Evolutionary conservation across 2,888 invertebrate species (phyloP), one percentile per base, ranked within the genome.

Genomic region (Lissonota sp.): DNA sequence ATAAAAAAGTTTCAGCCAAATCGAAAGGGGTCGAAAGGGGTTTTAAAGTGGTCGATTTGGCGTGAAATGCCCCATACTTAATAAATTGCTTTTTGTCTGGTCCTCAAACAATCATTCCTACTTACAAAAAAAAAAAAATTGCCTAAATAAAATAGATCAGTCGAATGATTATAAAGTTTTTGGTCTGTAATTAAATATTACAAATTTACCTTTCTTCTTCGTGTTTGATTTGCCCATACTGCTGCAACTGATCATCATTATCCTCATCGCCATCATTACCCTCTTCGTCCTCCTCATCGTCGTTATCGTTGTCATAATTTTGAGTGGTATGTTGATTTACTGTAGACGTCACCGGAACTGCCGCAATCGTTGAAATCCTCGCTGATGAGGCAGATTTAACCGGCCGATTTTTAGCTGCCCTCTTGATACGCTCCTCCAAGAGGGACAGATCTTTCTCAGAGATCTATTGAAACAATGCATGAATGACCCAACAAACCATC

Each of bases 371-470:
- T 5, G 89, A 86, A 64, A 91, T 88, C 92, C 94, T 88, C 90
- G 93, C 78, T 91, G 91, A 93, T 91, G 94, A 80, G 87, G 93
- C 75, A 87, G 93, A 70, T 92, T 94, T 89, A 88, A 93, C 89
- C 90, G 95, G 86, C 93, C 94, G 87, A 93, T 93, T 93, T 91
- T 97, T 96, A 80, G 96, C 95, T 0, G 98, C 96, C 39, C 99
- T 95, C 91, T 99, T 99, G 76, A 99, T 99, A 62, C 99, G 95
- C 93, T 99, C 99, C 89, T 99, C 99, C 63, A 99, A 93, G 87
- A 99, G 94, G 0, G 98, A 97, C 89, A 97, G 95, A 90, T 99
- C 99, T 93, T 99, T 99, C 91, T 99, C 99, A 0, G 96, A 97
- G 88, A 98, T 95, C 96, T 97, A 60, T 55, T 7, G 5, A 66